A percentile compares a stretch with the other conserved stretches of the same genome.
Conservation (phyloP, 2,113 vertebrate species). For the Neolamprologus toae region DNA sequence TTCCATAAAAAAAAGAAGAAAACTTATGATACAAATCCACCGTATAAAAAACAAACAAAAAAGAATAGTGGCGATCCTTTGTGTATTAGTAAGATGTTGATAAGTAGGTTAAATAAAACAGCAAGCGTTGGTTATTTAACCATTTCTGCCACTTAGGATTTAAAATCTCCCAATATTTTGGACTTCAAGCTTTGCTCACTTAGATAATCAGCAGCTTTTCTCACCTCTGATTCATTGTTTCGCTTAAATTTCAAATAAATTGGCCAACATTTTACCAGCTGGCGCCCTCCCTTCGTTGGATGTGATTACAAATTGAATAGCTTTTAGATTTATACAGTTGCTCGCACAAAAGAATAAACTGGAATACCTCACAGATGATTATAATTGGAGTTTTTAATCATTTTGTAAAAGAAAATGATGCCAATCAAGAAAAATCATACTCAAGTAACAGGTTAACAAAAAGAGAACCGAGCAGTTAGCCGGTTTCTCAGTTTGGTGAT, state of each 20-base stretch:
- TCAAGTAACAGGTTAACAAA: background rate
- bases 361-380: background rate
- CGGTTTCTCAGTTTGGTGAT: background rate
- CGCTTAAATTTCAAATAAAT: background rate
- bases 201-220: background rate
- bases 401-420: background rate
- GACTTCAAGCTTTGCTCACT: background rate
- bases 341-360: background rate
- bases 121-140: background rate
- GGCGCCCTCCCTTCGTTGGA: too few relatives aligned
- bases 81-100: background rate
- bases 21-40: background rate
- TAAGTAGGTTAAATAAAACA: background rate
- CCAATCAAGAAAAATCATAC: background rate
- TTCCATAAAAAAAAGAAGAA: accelerated
- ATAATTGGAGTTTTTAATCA: background rate
- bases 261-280: background rate
- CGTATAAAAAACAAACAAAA: accelerated
- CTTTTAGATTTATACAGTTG: background rate
- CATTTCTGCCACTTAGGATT: background rate
- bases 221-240: background rate
- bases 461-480: background rate
- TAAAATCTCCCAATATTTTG: accelerated
- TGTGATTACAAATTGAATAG: background rate
- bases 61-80: background rate